Evolutionary conservation across 1,140 invertebrate species (phyloP), one percentile per base, ranked within the genome.

Genomic region (Ips typographus): DNA sequence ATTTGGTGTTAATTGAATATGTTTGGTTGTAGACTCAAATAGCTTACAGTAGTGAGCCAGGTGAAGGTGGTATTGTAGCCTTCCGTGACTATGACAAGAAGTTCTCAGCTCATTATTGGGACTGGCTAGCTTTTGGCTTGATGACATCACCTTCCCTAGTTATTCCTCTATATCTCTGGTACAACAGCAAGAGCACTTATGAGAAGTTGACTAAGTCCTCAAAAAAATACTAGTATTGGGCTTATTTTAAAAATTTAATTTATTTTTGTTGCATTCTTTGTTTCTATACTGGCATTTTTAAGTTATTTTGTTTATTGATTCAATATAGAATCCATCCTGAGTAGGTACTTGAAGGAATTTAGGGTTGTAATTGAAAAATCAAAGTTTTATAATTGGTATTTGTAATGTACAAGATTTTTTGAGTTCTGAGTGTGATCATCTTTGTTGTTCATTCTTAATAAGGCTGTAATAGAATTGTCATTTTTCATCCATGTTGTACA

Each of bases 1-100:
- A 3, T 49, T 49, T 22, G 22, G 22, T 49, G 22, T 22, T 22
- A 22, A 22, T 22, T 22, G 22, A 22, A 22, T 22, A 22, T 51
- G 41, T 59, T 65, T 52, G 69, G 71, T 84, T 84, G 68, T 78
- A 91, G 85, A 80, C 92, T 41, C 90, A 96, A 85, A 85, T 92
- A 80, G 92, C 93, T 37, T 89, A 93, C 73, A 96, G 94, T 77
- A 98, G 94, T 78, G 94, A 98, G 77, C 97, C 96, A 66, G 98
- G 98, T 73, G 94, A 99, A 84, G 96, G 95, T 71, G 91, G 91
- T 56, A 98, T 99, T 81, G 93, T 98, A 72, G 91, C 94, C 37
- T 94, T 93, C 83, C 91, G 91, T 77, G 97, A 99, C 81, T 99
- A 95, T 80, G 95, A 99, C 81, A 94, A 96, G 80, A 94, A 95